Conservation (phyloP, 1,140 invertebrate genomes). For the Cydia fagiglandana region DNA sequence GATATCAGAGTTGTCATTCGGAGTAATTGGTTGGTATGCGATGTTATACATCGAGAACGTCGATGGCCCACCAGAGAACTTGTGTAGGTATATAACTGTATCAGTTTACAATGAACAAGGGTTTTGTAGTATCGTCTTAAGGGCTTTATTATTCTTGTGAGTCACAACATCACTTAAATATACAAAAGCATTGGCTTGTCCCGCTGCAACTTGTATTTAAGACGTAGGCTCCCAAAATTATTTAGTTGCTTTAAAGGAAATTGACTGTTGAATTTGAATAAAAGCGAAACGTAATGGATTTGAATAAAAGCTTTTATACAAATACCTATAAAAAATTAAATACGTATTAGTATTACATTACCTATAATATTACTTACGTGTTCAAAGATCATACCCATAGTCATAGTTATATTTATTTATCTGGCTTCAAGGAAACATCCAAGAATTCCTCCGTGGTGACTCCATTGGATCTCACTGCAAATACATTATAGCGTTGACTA, state of each 20-base stretch:
- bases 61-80: not conserved
- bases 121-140: not conserved
- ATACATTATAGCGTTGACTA: not conserved
- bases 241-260: too few relatives aligned
- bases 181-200: not conserved
- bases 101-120: not conserved
- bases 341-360: not conserved
- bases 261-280: too few relatives aligned
- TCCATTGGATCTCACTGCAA: not conserved
- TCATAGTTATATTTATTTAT: not conserved
- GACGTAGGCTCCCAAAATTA: too few relatives aligned
- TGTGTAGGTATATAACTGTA: not conserved
- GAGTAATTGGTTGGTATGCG: constrained; percentile 38
- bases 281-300: too few relatives aligned
- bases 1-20: constrained; percentile 53
- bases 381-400: not conserved
- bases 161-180: not conserved
- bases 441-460: not conserved
- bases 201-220: too few relatives aligned
- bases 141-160: not conserved
- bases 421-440: not conserved
- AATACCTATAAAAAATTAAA: not conserved
- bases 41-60: constrained; percentile 11
- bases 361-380: not conserved
- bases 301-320: too few relatives aligned